Conservation (phyloP, 2,797 vertebrate species). For the Hybognathus amarus region DNA sequence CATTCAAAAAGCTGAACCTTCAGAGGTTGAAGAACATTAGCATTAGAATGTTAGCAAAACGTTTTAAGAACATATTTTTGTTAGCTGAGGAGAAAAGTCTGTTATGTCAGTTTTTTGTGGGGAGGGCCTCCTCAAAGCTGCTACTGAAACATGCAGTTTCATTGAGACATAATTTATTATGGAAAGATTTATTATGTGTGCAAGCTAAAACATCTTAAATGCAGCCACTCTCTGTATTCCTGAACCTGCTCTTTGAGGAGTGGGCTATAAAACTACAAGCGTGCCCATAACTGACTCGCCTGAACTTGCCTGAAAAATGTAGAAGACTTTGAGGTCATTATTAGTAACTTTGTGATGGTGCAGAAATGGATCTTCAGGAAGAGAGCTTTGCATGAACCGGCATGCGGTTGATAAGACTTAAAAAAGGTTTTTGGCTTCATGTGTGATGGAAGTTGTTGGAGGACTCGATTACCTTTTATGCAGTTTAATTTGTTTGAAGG, state of each 20-base stretch:
- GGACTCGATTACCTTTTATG: not conserved
- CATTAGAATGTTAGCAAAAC: not conserved
- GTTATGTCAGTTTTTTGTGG: not conserved
- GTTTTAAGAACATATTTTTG: not conserved
- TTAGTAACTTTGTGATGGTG: not conserved
- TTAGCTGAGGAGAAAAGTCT: not conserved
- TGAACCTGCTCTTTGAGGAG: conserved; percentile 1
- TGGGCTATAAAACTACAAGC: conserved; percentile 4
- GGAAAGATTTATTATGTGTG: not conserved
- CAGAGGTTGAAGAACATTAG: no score
- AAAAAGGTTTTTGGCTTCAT: not conserved
- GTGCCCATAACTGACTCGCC: not conserved
- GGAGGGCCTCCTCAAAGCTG: not conserved
- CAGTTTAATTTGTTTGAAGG: not conserved
- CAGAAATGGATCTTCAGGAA: not conserved
- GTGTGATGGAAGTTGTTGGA: conserved; percentile 24
- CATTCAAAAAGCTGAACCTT: not conserved
- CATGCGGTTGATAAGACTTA: not conserved
- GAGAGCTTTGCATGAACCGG: not conserved
- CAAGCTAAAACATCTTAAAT: not conserved
- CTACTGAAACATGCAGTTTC: not conserved
- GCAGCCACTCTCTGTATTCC: not conserved
- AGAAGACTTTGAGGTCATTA: conserved; percentile 6
- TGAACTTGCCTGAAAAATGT: conserved; percentile 15
- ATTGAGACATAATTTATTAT: not conserved